Evolutionary conservation across 2,113 vertebrate species (phyloP), one percentile per base, ranked within the genome.

Genomic region (Ciconia stormi): DNA sequence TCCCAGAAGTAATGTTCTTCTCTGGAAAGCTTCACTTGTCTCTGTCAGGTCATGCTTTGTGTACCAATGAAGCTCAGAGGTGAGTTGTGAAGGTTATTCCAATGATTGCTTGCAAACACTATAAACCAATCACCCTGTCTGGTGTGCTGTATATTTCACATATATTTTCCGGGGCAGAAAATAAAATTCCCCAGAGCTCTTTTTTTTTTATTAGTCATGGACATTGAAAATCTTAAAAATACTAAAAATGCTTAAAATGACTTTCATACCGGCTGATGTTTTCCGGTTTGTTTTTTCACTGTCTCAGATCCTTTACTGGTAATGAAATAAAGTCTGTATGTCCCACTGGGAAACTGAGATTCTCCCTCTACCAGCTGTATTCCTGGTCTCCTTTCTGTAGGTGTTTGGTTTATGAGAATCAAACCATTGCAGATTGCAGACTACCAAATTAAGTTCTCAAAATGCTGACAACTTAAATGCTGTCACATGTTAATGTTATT

Each of bases 401-500:
- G 49, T 95, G 58, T 69, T 92, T 38, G 18, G 69, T 59, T 93
- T 79, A 79, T 50, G 26, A 78, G 66, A 79, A 74, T 83, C 83
- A 80, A 91, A 61, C 34, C 53, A 38, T 32, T 86, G 23, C 42
- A 79, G 74, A 67, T 67, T 97, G 61, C 32, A 74, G 74, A 74
- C 58, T 86, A 63, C 79, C n/a, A 81, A 78, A 84, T 95, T 32
- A 67, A 96, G 76, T 94, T 92, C 47, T 95, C 90, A 92, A 22
- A 87, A 38, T 34, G 66, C 61, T 95, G 83, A 80, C 62, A 95
- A 94, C 89, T n/a, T 36, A 92, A 95, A 95, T 91, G 49, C 14
- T 95, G 85, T 96, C 94, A 96, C 81, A 82, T 86, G 47, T 84
- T 97, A 93, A 88, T 94, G 49, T 90, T 93, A 59, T 95, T 93